Percentiles rank a stretch among this genome's conserved stretches.
These are phyloP conservation scores for Corydoras maculifer DNA, from an alignment of 2,113 vertebrate genomes.

Conservation along the genomic window DNA sequence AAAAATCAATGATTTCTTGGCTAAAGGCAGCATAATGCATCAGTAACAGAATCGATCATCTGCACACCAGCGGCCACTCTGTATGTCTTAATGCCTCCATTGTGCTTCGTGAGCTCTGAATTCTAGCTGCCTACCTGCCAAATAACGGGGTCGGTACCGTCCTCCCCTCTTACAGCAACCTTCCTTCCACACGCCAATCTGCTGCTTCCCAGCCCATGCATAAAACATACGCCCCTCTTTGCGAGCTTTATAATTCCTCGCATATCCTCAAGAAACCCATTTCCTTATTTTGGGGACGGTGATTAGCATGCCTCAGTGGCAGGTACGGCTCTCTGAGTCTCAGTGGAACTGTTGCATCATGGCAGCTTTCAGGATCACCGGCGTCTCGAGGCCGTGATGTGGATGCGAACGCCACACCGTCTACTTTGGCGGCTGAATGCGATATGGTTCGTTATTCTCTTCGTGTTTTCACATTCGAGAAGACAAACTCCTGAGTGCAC, in stretches of 20 bases:
- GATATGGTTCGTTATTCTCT: neutral
- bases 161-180: neutral
- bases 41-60: too few relatives aligned
- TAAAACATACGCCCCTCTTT: neutral
- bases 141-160: neutral
- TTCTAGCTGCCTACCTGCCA: neutral
- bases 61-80: too few relatives aligned
- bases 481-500: neutral
- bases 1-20: too few relatives aligned
- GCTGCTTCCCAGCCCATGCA: neutral
- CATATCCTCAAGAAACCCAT: neutral
- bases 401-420: neutral
- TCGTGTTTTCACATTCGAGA: neutral
- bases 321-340: neutral
- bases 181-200: conserved; percentile 4
- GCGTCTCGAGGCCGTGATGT: neutral
- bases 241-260: neutral
- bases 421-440: neutral
- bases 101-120: too few relatives aligned
- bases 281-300: neutral
- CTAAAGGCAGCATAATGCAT: too few relatives aligned
- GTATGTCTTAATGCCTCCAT: too few relatives aligned
- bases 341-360: conserved; percentile 1
- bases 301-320: neutral
- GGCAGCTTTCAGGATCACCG: neutral